phyloP scores from a whole-genome alignment of 2,797 vertebrate species.

The Graptemys geographica region DNA sequence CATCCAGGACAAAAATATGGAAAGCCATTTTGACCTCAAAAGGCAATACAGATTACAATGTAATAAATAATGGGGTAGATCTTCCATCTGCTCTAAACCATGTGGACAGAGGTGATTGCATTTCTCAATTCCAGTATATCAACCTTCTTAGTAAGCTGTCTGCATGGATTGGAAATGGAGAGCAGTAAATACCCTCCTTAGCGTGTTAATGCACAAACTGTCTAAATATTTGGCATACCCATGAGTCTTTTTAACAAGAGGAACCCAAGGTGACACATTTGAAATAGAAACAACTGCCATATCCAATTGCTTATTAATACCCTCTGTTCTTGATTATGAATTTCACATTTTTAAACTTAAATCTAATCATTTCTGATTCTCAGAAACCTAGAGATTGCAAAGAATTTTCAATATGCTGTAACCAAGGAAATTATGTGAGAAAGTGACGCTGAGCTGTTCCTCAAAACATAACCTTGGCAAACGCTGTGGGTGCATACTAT shows the following conservation, averaged over 20 bases:
- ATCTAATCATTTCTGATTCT: not conserved
- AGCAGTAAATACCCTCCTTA: not conserved
- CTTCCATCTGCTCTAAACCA: not conserved
- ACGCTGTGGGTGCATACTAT: not conserved
- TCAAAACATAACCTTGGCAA: not conserved
- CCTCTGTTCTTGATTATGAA: not conserved
- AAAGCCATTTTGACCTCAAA: not conserved
- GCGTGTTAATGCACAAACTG: not conserved
- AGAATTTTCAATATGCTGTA: not conserved
- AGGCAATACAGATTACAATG: not conserved
- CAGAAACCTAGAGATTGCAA: not conserved
- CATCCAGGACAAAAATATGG: not conserved
- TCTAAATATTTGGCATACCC: not conserved
- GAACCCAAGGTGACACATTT: not conserved
- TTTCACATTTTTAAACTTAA: not conserved
- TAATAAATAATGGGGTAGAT: not conserved
- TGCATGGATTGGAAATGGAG: not conserved
- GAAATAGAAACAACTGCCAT: not conserved
- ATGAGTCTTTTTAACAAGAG: not conserved
- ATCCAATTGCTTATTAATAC: not conserved
- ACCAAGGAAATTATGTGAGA: not conserved
- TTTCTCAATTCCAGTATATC: not conserved
- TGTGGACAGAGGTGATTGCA: not conserved
- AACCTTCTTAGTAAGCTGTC: not conserved
- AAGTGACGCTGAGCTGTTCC: not conserved